Evolutionary conservation across 2,888 invertebrate genomes (phyloP).

Genomic region (Morpho deidamia): DNA sequence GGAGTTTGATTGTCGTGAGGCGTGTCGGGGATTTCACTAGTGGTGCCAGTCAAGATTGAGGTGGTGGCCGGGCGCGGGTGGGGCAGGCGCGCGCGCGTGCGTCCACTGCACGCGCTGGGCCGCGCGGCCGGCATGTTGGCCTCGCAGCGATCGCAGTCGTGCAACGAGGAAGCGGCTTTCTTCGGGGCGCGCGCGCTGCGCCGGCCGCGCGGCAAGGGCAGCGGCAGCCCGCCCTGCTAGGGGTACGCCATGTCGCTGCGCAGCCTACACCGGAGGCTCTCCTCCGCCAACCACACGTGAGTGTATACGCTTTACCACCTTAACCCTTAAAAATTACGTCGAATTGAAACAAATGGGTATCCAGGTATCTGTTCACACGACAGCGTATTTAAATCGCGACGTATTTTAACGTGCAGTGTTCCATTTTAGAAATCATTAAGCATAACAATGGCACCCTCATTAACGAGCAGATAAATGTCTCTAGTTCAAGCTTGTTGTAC

Average conservation of each 20-base stretch:
- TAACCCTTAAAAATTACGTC: too few relatives aligned
- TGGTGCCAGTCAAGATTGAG: slow-evolving; percentile 37
- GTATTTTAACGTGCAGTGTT: too few relatives aligned
- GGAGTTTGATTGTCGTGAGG: not conserved
- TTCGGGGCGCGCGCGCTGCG: slow-evolving; percentile 75
- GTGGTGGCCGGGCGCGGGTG: slow-evolving; percentile 73
- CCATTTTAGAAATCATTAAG: too few relatives aligned
- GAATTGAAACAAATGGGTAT: too few relatives aligned
- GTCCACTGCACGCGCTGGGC: slow-evolving; percentile 67
- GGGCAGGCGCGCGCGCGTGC: slow-evolving; percentile 76
- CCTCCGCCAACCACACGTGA: slow-evolving; percentile 80
- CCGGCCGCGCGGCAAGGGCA: slow-evolving; percentile 78
- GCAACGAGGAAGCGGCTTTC: slow-evolving; percentile 77
- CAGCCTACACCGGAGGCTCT: slow-evolving; percentile 81
- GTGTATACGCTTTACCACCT: slow-evolving; percentile 27
- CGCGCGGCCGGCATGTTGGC: slow-evolving; percentile 73
- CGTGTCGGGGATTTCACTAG: not conserved
- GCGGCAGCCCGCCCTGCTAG: slow-evolving; percentile 79
- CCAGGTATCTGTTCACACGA: too few relatives aligned
- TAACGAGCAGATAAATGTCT: too few relatives aligned
- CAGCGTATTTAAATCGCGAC: too few relatives aligned
- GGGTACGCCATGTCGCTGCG: slow-evolving; percentile 82
- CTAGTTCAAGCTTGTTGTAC: too few relatives aligned
- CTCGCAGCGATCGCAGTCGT: slow-evolving; percentile 75
- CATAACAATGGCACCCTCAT: too few relatives aligned